Conservation (phyloP, 2,113 vertebrate genomes). For the Pluvianellus socialis region DNA sequence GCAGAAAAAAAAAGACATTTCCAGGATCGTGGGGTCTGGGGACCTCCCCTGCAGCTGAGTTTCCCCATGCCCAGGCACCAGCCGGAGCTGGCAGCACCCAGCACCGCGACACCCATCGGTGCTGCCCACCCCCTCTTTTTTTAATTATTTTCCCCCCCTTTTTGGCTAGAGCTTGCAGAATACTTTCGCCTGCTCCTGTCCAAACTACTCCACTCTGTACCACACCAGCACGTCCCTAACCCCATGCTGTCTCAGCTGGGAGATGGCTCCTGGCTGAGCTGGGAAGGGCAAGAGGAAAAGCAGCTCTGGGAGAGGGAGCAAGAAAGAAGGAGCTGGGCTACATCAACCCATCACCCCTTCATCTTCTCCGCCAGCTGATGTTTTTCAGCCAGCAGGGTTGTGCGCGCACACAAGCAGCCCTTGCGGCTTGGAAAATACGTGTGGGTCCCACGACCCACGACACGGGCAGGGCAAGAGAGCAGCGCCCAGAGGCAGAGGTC, state of each 20-base stretch:
- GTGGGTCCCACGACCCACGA: fast-evolving
- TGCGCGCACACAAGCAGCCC: not conserved
- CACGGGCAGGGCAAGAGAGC: not conserved
- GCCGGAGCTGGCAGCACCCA: not conserved
- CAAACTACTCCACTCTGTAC: not conserved
- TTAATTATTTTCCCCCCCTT: too few species aligned
- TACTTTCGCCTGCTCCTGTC: not conserved
- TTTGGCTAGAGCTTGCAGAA: not conserved
- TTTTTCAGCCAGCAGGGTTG: fast-evolving
- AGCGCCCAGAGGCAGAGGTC: not conserved
- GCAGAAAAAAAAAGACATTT: not conserved
- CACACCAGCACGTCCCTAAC: not conserved
- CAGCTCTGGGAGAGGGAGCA: not conserved
- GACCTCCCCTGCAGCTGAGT: fast-evolving
- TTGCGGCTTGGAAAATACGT: fast-evolving
- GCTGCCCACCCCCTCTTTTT: fast-evolving
- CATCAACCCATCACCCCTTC: not conserved
- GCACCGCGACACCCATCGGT: not conserved
- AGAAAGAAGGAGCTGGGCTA: not conserved
- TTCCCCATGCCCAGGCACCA: fast-evolving
- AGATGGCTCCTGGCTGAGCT: not conserved
- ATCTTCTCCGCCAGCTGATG: not conserved
- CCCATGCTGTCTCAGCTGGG: not conserved
- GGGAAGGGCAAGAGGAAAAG: not conserved
- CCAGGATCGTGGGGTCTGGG: fast-evolving